Evolutionary conservation across 2,888 invertebrate genomes (phyloP), one percentile per base, ranked within the genome.

Genomic region (Leptinotarsa peninsularis): DNA sequence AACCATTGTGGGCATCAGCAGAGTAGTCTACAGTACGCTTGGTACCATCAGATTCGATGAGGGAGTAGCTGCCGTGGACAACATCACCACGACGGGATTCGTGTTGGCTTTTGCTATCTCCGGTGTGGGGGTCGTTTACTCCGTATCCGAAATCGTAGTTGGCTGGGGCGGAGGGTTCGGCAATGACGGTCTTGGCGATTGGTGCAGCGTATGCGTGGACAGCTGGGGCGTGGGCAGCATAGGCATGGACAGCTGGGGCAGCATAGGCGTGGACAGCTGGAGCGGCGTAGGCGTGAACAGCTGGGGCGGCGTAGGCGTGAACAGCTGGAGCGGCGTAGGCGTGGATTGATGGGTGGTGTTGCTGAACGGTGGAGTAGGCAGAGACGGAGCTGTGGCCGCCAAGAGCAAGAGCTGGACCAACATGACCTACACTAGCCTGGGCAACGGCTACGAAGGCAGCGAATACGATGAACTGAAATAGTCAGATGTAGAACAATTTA

Each of bases 41-140:
- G 80, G 88, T 88, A 49, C 91, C 91, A 85, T 91, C 91, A 33
- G 91, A 83, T 78, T 91, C 90, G 78, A 91, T 86, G 3, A 91
- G 83, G 75, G 90, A 89, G 81, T 91, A 91, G 79, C 87, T 86
- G 10, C 91, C 91, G 73, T 88, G 87, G 69, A 89, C 84, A 79
- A 89, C 89, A 82, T 89, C 89, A 4, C 90, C 90, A 66, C 89
- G 88, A 76, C 92, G 91, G 79, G 91, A 91, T 88, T 92, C 92
- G 81, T 91, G 91, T 87, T 92, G 92, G 23, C 87, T 88, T 86
- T 91, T 90, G 86, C 89, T 88, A 88, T 91, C 90, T 89, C 82
- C 90, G 71, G 90, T 90, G 76, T 81, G 81, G 70, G 83, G 83
- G 74, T 83, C 83, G 75, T 74, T 82, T 23, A 83, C 83, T 21